Evolutionary conservation across 2,113 vertebrate genomes (phyloP), one percentile per base, ranked within the genome.

Genomic region (Xenopus borealis): DNA sequence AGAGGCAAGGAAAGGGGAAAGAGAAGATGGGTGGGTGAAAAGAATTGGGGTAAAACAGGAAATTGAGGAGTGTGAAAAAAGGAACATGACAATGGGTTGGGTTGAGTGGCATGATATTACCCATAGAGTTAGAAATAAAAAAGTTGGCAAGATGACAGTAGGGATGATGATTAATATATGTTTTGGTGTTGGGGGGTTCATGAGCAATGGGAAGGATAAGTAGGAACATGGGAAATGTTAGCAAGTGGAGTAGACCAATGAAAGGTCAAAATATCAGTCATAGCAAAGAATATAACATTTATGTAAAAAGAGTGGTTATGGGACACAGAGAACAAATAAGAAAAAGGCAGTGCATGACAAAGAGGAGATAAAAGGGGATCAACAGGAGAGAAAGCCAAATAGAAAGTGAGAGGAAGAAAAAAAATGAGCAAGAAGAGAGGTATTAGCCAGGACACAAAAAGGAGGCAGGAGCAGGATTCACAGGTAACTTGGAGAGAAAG

Each of bases 331-430:
- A 27, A 27, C 23, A 27, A 27, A 27, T 1, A 27, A 3, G 23
- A 27, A 27, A 27, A 27, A 27, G 23, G 23, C 23, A 27, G 23
- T 27, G 23, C n/a, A n/a, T n/a, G n/a, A n/a, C n/a, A n/a, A n/a
- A n/a, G 33, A 19, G 14, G n/a, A 46, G 44, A 81, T 81, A 14
- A 80, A 18, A 75, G 63, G 80, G 44, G 40, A 82, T 84, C 80
- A 83, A 84, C 85, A 88, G 79, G 84, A 83, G 82, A 83, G 87
- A 64, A 75, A 77, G 74, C 63, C 66, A 67, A 77, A 70, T 61
- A 77, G 69, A 77, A 77, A 77, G 62, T 77, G 74, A 77, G 67
- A 77, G 74, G 61, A 69, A 77, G 66, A 69, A 64, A 70, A 70
- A 61, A 64, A 57, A 77, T 70, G 74, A 77, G 20, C 18, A 27